Percentiles rank a stretch among this genome's conserved stretches.
Conservation (phyloP, 2,888 invertebrate species). For the Norana najaformis region DNA sequence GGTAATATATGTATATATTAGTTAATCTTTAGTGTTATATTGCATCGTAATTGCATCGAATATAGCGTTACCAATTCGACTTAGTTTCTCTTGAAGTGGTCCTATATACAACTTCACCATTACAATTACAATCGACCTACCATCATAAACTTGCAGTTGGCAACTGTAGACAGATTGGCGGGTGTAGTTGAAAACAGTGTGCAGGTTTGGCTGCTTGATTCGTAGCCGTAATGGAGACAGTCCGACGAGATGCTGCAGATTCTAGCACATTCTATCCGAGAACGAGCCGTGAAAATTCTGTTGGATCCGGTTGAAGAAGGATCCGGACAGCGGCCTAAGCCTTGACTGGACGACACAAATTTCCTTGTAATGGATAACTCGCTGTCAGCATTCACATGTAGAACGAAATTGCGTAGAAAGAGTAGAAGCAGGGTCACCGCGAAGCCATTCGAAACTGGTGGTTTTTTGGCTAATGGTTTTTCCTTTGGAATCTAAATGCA, state of each 20-base stretch:
- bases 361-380: background rate
- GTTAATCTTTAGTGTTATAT: too few species aligned
- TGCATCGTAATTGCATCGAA: background rate
- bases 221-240: background rate
- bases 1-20: too few species aligned
- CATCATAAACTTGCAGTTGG: background rate
- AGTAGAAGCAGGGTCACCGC: background rate
- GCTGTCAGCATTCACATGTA: background rate
- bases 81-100: too few species aligned
- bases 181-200: background rate
- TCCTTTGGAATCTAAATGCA: background rate
- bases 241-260: background rate
- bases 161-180: background rate
- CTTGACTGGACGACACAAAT: background rate
- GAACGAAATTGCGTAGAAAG: background rate
- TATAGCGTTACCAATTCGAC: too few species aligned
- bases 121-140: background rate
- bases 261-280: slow-evolving; percentile 5
- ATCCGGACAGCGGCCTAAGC: background rate
- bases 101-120: too few species aligned
- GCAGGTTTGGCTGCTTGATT: background rate
- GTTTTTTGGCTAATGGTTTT: background rate
- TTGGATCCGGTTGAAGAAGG: background rate
- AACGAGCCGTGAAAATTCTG: background rate
- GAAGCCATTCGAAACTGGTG: background rate